phyloP scores from a whole-genome alignment of 2,888 invertebrate species.

The Sepioteuthis lessoniana region DNA sequence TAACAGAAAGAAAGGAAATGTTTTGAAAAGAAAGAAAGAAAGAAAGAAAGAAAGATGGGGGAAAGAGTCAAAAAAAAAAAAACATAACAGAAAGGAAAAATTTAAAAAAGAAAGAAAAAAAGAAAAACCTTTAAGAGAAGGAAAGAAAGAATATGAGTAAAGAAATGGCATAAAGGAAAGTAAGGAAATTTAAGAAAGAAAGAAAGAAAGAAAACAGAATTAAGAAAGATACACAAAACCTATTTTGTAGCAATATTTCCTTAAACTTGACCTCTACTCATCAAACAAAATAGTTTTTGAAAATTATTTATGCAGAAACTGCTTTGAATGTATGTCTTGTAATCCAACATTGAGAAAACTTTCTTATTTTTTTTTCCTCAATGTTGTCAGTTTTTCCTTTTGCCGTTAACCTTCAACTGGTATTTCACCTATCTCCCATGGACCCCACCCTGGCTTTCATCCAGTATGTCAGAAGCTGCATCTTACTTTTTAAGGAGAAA shows the following conservation, averaged over 20 bases:
- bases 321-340: not conserved
- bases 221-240: not conserved
- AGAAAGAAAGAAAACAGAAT: not conserved
- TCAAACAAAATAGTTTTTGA: too few relatives aligned
- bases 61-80: too few relatives aligned
- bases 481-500: conserved; percentile 20
- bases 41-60: too few relatives aligned
- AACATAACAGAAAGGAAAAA: too few relatives aligned
- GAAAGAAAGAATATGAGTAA: not conserved
- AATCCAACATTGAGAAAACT: not conserved
- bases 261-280: too few relatives aligned
- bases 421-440: not conserved
- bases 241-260: not conserved
- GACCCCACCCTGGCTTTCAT: conserved; percentile 6
- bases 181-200: not conserved
- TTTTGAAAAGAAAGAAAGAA: too few relatives aligned
- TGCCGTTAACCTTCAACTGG: not conserved
- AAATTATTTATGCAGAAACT: not conserved
- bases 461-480: not conserved
- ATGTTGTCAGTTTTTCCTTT: not conserved
- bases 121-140: not conserved
- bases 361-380: not conserved
- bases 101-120: too few relatives aligned
- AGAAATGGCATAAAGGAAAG: not conserved
- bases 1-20: too few relatives aligned